These are phyloP conservation scores for Tetramorium simillimum DNA, from an alignment of 1,140 invertebrate genomes.

Conservation along the genomic window DNA sequence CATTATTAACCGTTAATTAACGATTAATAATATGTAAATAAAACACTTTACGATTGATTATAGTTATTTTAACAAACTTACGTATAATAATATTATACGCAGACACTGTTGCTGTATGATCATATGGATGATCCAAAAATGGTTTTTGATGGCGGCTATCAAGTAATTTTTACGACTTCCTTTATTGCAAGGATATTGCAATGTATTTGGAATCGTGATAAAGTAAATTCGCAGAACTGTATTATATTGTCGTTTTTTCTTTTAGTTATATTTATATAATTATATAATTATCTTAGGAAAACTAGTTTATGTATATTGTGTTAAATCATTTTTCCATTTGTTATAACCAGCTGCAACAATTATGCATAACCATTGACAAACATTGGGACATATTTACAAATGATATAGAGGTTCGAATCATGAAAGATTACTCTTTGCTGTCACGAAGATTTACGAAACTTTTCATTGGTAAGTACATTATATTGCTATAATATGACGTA, in stretches of 20 bases:
- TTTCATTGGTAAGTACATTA: neutral
- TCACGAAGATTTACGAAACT: slow-evolving; percentile 4
- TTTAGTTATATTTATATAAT: too few species aligned
- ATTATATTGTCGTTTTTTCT: neutral
- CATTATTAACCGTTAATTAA: too few species aligned
- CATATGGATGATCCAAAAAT: neutral
- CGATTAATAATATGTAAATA: neutral
- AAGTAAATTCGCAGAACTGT: neutral
- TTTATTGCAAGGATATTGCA: neutral
- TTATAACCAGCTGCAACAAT: neutral
- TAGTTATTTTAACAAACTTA: neutral
- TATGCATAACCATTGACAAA: neutral
- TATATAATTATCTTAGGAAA: neutral
- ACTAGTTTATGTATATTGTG: neutral
- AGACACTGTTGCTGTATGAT: slow-evolving; percentile 11
- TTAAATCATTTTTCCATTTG: neutral
- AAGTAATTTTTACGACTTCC: neutral
- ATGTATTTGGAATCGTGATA: neutral
- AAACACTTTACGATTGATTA: neutral
- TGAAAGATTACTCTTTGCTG: neutral
- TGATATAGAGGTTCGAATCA: neutral
- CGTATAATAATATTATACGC: neutral
- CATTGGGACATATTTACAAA: slow-evolving; percentile 36
- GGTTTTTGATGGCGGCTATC: slow-evolving; percentile 2
- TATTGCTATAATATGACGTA: neutral